A percentile compares a stretch with the other conserved stretches of the same genome.
These are phyloP conservation scores for Porites lutea DNA, from an alignment of 64 coral and sea anemone genomes.

Conservation along the genomic window DNA sequence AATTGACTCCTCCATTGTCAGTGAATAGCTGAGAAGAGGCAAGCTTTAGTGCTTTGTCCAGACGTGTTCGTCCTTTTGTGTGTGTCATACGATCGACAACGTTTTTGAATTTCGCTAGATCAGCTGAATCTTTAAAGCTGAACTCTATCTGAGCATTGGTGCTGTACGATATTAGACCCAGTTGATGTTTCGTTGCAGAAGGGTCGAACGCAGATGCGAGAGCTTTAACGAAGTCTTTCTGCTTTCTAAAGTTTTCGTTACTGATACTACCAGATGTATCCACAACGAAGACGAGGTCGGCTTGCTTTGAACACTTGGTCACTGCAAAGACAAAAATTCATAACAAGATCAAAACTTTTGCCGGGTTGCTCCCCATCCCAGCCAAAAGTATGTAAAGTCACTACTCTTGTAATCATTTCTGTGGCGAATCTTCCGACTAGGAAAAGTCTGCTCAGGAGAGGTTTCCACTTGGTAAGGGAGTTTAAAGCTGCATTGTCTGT, in stretches of 20 bases:
- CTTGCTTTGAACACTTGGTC: conserved; percentile 52
- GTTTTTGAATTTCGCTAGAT: conserved; percentile 38
- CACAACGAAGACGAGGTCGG: conserved; percentile 77
- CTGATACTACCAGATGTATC: conserved; percentile 88
- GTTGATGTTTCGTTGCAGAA: conserved; percentile 38
- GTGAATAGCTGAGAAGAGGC: conserved; percentile 68
- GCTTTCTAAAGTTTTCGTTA: conserved; percentile 59
- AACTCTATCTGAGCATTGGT: conserved; percentile 50
- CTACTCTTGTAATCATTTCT: too few relatives aligned
- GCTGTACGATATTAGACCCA: conserved; percentile 72
- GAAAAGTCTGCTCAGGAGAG: too few relatives aligned
- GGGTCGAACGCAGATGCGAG: conserved; percentile 54
- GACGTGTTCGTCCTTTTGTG: conserved; percentile 73
- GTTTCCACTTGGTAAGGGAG: too few relatives aligned
- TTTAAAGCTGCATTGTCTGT: too few relatives aligned
- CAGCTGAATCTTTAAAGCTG: conserved; percentile 39
- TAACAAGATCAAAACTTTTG: too few relatives aligned
- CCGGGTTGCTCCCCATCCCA: too few relatives aligned
- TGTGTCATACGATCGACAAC: conserved; percentile 69
- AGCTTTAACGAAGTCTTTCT: conserved; percentile 84
- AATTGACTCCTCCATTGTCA: conserved; percentile 34
- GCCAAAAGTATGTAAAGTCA: too few relatives aligned
- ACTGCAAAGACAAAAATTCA: not conserved
- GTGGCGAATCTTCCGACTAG: too few relatives aligned
- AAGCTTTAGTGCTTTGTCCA: conserved; percentile 69